Conservation (phyloP, 2,888 invertebrate species). For the Lissocephala sabroskyi region DNA sequence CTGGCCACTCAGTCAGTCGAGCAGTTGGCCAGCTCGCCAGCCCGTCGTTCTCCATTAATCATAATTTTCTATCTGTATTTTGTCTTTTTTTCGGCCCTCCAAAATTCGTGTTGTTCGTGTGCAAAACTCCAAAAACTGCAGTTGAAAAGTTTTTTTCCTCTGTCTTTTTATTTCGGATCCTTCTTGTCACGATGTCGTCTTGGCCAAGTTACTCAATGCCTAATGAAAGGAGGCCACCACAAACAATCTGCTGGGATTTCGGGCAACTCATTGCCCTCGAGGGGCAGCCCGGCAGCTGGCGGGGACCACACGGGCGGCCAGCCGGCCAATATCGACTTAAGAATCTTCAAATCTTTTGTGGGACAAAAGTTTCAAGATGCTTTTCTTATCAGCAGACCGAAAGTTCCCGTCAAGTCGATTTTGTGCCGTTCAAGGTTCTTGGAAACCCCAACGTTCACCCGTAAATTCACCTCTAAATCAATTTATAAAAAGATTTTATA, state of each 20-base stretch:
- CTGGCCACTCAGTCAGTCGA: slow-evolving; percentile 19
- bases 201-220: slow-evolving; percentile 38
- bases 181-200: slow-evolving; percentile 29
- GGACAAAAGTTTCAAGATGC: too few relatives aligned
- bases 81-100: slow-evolving; percentile 3
- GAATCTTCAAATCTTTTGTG: too few relatives aligned
- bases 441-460: too few relatives aligned
- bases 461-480: too few relatives aligned
- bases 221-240: slow-evolving; percentile 28
- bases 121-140: slow-evolving; percentile 36
- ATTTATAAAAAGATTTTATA: too few relatives aligned
- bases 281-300: background rate
- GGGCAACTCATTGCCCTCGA: slow-evolving; percentile 4
- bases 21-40: slow-evolving; percentile 34
- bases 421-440: too few relatives aligned
- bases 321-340: too few relatives aligned
- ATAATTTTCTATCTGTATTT: slow-evolving; percentile 45
- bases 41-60: slow-evolving; percentile 52
- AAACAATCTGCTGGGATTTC: slow-evolving; percentile 8
- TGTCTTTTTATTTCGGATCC: slow-evolving; percentile 10
- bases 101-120: slow-evolving; percentile 26
- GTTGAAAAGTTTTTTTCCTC: slow-evolving; percentile 41
- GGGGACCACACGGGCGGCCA: background rate
- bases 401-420: too few relatives aligned
- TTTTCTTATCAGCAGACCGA: too few relatives aligned